Evolutionary conservation across 2,888 invertebrate genomes (phyloP), one percentile per base, ranked within the genome.

Genomic region (Cephus nigrinus): DNA sequence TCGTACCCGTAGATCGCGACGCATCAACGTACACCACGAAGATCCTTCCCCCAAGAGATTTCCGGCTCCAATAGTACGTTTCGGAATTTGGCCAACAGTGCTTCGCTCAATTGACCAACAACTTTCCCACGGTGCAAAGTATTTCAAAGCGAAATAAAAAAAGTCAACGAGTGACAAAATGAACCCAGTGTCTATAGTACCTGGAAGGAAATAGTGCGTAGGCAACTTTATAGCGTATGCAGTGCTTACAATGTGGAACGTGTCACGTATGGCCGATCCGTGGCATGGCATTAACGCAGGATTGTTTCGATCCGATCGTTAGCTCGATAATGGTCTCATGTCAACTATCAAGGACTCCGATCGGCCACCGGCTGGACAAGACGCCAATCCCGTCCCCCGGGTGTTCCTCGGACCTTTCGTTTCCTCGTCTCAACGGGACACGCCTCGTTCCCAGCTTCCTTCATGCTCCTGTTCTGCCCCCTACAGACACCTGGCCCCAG

Each of bases 281-380:
- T 23, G 32, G 33, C 32, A 33, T 71, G 71, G 3, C 31, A 71
- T 31, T 71, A 71, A 71, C 71, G 15, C 71, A 31, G 71, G 12
- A 71, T 71, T 71, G 71, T 71, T 71, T 71, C 31, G 31, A 71
- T 71, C 32, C 71, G 71, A 71, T 71, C 33, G 71, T 32, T 71
- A 23, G 55, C 23, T 15, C 23, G 71, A 71, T 71, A 71, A 71
- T 71, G 71, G 33, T 71, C 23, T 71, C 4, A 71, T 71, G 71
- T 32, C 71, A 71, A 33, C n/a, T 71, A 71, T 71, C 71, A 71
- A 71, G 71, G 71, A 31, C 71, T 71, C 55, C 55, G 55, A 55
- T 55, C 55, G 9, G 23, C 23, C 55, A 55, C 55, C 23, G 55
- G 15, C 55, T 55, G 55, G 55, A 23, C 55, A 55, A 55, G 15